Base-by-base conservation (phyloP, 1,140 invertebrate species). In the Lepidurus apus region DNA sequence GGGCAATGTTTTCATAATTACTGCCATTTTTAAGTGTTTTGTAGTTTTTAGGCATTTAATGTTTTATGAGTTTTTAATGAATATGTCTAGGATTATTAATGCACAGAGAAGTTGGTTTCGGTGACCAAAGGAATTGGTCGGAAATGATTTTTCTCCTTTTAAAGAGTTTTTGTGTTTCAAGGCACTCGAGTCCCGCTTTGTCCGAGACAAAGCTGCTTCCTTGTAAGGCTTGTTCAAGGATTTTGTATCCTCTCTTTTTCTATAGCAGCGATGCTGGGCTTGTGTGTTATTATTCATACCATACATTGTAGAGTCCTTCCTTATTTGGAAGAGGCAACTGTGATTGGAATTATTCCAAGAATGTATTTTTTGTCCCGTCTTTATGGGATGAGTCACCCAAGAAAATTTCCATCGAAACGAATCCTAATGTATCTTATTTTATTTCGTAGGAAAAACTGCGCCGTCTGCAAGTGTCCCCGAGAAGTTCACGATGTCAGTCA, bases 401-500 rank as follows among this genome's bases (percentile, higher is more conserved):
- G 34, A 34, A 34, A 34, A 34, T 34, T 4, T 4, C 34, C 34
- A 34, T 3, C 34, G 34, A 34, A 34, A 34, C 2, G 3, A 34
- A 34, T 34, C 34, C 34, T 34, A 34, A 21, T 78, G 43, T 21
- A n/a, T 76, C 4, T 26, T 76, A 26, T 76, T 11, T n/a, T 43
- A 26, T 42, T 76, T 17, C 21, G 1, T 86, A 95, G 93, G 85
- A 94, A 93, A 84, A 93, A 92, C 80, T 97, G 95, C 85, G 91
- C 91, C 81, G 91, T 91, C 78, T 97, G 95, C 85, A 94, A 95
- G 82, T 97, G 94, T 86, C 91, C 93, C 3, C 88, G 94, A 42
- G 92, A 95, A 81, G 86, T 88, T 34, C 93, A 95, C 85, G 93
- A 94, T 81, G 90, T 96, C 78, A 95, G 93, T 85, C 93, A 95